A percentile compares a stretch with the other conserved stretches of the same genome.
These are phyloP conservation scores for Agonopterix heracliana DNA, from an alignment of 2,888 invertebrate species.

Conservation along the genomic window DNA sequence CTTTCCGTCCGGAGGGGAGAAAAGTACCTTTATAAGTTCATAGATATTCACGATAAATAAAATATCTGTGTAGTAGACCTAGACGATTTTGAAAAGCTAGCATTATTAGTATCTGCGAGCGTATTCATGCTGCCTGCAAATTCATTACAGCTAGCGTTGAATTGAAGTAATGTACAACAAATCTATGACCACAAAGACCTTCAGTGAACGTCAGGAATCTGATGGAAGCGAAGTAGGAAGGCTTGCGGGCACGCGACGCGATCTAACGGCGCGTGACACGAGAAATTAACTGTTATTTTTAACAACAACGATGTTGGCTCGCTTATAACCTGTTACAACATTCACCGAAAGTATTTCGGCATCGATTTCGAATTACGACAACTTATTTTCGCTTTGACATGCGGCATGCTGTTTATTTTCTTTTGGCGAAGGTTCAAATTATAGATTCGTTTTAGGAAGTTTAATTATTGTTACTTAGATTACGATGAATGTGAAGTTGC, in stretches of 20 bases:
- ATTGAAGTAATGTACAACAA: no score
- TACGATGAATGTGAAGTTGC: no score
- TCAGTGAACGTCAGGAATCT: slow-evolving; percentile 34
- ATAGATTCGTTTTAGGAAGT: no score
- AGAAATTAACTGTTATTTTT: slow-evolving; percentile 73
- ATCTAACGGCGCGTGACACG: slow-evolving; percentile 67
- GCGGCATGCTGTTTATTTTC: background rate
- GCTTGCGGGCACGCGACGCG: slow-evolving; percentile 56
- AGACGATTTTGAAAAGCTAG: no score
- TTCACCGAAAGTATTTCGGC: slow-evolving; percentile 49
- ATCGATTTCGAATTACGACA: slow-evolving; percentile 30
- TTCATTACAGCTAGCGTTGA: no score
- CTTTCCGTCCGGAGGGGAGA: no score
- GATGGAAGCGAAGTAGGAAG: slow-evolving; percentile 57
- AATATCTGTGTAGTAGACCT: no score
- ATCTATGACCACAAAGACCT: slow-evolving; percentile 14
- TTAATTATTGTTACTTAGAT: no score
- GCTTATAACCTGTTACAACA: slow-evolving; percentile 59
- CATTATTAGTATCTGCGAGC: no score
- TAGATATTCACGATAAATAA: no score
- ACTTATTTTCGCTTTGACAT: slow-evolving; percentile 20
- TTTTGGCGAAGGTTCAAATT: background rate
- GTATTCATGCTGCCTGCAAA: no score
- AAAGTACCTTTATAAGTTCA: no score
- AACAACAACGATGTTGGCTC: slow-evolving; percentile 32